phyloP scores from a whole-genome alignment of 2,797 vertebrate species.

The Harpagifer antarcticus region DNA sequence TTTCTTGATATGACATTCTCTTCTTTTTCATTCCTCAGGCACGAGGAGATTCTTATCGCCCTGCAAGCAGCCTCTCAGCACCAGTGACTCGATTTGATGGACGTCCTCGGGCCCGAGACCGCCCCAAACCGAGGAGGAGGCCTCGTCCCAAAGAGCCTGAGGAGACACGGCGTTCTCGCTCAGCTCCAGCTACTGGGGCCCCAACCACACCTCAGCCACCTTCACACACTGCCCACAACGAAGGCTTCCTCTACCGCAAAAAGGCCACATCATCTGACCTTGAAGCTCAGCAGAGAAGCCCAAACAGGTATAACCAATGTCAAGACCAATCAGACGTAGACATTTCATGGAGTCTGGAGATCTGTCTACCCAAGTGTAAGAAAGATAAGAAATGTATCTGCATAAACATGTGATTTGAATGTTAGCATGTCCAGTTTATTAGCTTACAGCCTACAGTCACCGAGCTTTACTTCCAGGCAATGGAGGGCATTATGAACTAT shows the following conservation, averaged over 20 bases:
- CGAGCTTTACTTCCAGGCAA: not conserved
- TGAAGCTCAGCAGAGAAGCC: constrained; percentile 91
- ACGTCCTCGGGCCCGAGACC: constrained; percentile 91
- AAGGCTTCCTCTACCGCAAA: constrained; percentile 92
- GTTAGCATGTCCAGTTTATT: not conserved
- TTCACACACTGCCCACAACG: constrained; percentile 87
- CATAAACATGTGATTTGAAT: not conserved
- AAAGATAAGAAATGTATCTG: not conserved
- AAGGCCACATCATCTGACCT: constrained; percentile 87
- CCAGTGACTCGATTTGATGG: constrained; percentile 89
- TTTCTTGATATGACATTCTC: constrained; percentile 1
- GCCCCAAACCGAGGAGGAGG: constrained; percentile 91
- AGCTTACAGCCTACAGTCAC: not conserved
- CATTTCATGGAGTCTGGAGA: not conserved
- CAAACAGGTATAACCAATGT: constrained; percentile 87
- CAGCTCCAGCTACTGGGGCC: constrained; percentile 90
- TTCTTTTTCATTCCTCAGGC: constrained; percentile 68
- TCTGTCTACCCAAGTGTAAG: not conserved
- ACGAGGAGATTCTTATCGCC: constrained; percentile 85
- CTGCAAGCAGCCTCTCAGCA: constrained; percentile 89
- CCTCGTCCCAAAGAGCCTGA: constrained; percentile 91
- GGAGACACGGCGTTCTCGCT: constrained; percentile 89
- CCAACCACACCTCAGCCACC: constrained; percentile 86
- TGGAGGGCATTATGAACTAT: not conserved
- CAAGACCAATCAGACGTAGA: constrained; percentile 12